Conservation (phyloP, 1,140 invertebrate genomes). For the Aphidius gifuensis region DNA sequence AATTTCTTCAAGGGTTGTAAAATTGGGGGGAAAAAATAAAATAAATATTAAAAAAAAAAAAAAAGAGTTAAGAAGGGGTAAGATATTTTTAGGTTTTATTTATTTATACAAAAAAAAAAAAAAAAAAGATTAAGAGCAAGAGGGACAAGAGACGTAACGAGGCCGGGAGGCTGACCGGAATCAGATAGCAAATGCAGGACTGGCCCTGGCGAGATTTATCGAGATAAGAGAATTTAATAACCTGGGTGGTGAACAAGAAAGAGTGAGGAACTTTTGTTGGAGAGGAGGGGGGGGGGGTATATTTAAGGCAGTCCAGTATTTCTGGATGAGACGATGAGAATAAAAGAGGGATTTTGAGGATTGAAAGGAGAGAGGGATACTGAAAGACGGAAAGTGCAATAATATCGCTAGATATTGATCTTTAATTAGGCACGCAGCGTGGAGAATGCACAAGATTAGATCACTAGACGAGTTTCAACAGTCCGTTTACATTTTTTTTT, state of each 20-base stretch:
- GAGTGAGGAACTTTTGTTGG: conserved; percentile 17
- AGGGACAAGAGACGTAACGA: conserved; percentile 37
- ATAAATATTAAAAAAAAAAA: too few species aligned
- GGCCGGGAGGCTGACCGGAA: conserved; percentile 44
- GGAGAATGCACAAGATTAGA: conserved; percentile 50
- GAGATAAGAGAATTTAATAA: conserved; percentile 56
- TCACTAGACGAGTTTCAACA: conserved; percentile 44
- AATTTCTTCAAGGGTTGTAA: too few species aligned
- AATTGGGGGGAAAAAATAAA: too few species aligned
- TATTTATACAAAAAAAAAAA: too few species aligned
- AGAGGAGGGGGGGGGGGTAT: conserved; percentile 6
- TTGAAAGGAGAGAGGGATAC: not conserved
- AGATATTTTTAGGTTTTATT: conserved; percentile 5
- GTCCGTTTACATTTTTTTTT: conserved; percentile 19
- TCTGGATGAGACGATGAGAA: too few species aligned
- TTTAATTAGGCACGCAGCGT: conserved; percentile 57
- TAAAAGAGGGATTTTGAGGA: too few species aligned
- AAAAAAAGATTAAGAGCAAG: conserved; percentile 6
- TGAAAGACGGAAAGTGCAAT: conserved; percentile 41
- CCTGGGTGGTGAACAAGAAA: conserved; percentile 38
- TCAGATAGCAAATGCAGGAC: conserved; percentile 50
- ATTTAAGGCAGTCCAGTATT: not conserved
- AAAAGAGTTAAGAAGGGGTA: not conserved
- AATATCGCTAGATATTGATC: conserved; percentile 56
- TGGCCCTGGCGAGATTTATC: conserved; percentile 47